Base-by-base conservation (phyloP, 2,113 vertebrate genomes). In the Pontoporia blainvillei region DNA sequence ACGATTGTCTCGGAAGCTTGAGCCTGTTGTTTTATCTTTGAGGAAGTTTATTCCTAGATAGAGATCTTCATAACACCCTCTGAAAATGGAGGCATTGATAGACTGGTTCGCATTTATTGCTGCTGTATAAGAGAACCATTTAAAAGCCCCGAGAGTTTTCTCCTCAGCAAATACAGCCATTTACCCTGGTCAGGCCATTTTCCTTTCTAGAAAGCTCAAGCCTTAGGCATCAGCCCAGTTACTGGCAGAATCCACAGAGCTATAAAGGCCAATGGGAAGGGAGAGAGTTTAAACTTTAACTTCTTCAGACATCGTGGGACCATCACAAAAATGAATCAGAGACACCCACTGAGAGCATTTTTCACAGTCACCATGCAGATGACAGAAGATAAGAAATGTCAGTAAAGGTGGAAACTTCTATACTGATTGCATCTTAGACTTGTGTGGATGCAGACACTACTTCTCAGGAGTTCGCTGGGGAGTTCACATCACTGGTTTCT, bases 1-100 rank as follows among this genome's bases (percentile, higher is more conserved):
- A 73, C 98, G 98, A 99, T 99, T 99, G 99, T 99, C 95, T 97
- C 97, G 82, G 62, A 86, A 95, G 41, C 93, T 97, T 14, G 94
- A 97, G 91, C 81, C 78, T 98, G 94, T 97, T 98, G 97, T 96
- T 99, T 98, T 98, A 98, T 98, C 98, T 98, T 89, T 95, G 84
- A 98, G 98, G 98, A 99, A 98, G 98, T 98, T 98, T 98, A 98
- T 98, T 98, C 97, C 97, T 98, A 98, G 98, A 99, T 99, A 98
- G 96, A 27, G 95, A 99, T 99, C 98, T 98, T 97, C 98, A 81
- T 97, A 98, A 98, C 96, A 97, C 0, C 41, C 96, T 84, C 72
- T 6, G 15, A 97, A 97, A 98, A 98, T 94, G 96, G 97, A 97
- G 96, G 98, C 96, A 84, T 88, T 97, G 97, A 97, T 94, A 95